Conservation (phyloP, 2,797 vertebrate species). For the Pagetopsis macropterus region DNA sequence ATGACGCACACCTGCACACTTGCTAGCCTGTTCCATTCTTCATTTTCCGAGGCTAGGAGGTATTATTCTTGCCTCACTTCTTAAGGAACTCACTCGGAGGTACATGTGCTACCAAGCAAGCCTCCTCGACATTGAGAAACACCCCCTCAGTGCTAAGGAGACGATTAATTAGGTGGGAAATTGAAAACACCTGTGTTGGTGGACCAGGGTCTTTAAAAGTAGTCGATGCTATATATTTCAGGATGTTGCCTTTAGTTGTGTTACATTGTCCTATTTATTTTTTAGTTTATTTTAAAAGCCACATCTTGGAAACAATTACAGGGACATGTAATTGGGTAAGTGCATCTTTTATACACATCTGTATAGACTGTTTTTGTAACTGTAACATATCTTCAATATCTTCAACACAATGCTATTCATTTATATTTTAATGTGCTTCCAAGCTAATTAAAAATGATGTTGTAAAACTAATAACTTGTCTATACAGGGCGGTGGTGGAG, state of each 20-base stretch:
- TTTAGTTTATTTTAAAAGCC: neutral
- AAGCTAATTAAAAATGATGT: neutral
- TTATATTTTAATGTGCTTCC: neutral
- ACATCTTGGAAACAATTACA: neutral
- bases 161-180: slow-evolving; percentile 12
- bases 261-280: neutral
- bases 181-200: slow-evolving; percentile 6
- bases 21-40: no score
- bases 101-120: no score
- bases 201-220: neutral
- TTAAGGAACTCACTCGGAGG: no score
- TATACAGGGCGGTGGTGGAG: no score
- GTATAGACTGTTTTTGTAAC: neutral
- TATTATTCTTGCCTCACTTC: no score
- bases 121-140: no score
- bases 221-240: neutral
- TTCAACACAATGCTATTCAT: neutral
- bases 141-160: neutral
- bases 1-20: no score
- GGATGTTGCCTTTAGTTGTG: neutral
- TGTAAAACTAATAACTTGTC: neutral
- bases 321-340: neutral
- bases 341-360: neutral
- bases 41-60: no score
- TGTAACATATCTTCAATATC: neutral